Base-by-base conservation (phyloP, 2,888 invertebrate species). In the Meloe dianella region DNA sequence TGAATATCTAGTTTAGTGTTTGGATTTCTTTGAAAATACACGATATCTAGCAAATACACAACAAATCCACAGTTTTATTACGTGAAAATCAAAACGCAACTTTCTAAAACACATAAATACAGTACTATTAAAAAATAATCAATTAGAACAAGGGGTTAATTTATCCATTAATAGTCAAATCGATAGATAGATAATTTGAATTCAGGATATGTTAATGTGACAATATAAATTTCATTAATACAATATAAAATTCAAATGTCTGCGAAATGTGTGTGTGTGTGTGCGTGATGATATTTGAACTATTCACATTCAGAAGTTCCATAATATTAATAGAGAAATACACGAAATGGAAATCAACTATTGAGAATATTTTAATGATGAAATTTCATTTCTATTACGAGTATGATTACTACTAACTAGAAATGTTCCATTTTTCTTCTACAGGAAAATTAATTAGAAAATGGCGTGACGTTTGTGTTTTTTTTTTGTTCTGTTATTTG, bases 121-220 rank as follows among this genome's bases (percentile, higher is more conserved):
- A 27, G 27, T 27, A 4, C 2, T 27, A 27, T 27, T 27, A 27
- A 27, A 10, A 32, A 32, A 32, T 32, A 7, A 32, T 32, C 2
- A 32, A 32, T 32, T 2, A 32, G 10, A 32, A 32, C 10, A 32
- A 32, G 32, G 10, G 32, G 32, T 32, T 32, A 32, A 32, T 32
- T 32, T 9, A 32, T 32, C 32, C 7, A 32, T 32, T 32, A 32
- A 32, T 8, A 32, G 32, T 27, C 27, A 4, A 27, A 27, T 32
- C 32, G 32, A 32, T 32, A 9, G 7, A 60, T 20, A 22, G 7
- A 20, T 41, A 67, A 64, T 67, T 61, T 61, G 29, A 66, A 67
- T 67, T 63, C 57, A 32, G 54, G 30, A 47, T 64, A 64, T 67
- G 62, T 32, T 32, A 32, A 32, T 32, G 32, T 10, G 7, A 35